Base-by-base conservation (phyloP, 2,113 vertebrate genomes). In the Syrmaticus mikado region DNA sequence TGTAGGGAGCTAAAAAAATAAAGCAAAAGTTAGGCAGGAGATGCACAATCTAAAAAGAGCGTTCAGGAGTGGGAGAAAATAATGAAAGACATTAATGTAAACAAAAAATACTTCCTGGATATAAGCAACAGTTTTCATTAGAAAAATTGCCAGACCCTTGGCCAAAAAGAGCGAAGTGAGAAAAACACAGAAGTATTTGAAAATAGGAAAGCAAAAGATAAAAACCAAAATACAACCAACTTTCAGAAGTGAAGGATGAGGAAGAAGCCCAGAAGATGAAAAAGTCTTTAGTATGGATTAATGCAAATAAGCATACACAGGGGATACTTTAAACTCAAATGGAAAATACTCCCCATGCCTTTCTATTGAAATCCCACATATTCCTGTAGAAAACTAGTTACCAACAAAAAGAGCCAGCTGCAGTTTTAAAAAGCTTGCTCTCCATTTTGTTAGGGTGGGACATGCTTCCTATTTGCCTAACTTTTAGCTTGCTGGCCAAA, bases 381-480 rank as follows among this genome's bases (percentile, higher is more conserved):
- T 84, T 91, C 91, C 78, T 67, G 36, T 10, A 92, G 78, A 87
- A 95, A 85, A 45, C 10, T 87, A 53, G 48, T 70, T 72, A 45
- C 64, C 79, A 88, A 62, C 87, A 93, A 92, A 89, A 85, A 77
- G 45, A 14, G 30, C n/a, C 89, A 91, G 62, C 73, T 93, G 82
- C 86, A 95, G 27, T 82, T 95, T 90, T 80, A 45, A 52, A 94
- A 90, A 93, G 70, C 92, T 78, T 3, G 1, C 57, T 94, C 64
- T 74, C 46, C 83, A 21, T 72, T 70, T 24, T 87, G 48, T 84
- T 62, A 87, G 92, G 85, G 88, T 87, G 94, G 92, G 82, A 95
- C 82, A 70, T 40, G 87, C 94, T 97, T 95, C 82, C 95, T 88
- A 94, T 95, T 94, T 94, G 87, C 94, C 93, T 96, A 93, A 65